Conservation (phyloP, 2,888 invertebrate species). For the Acutogordius australiensis region DNA sequence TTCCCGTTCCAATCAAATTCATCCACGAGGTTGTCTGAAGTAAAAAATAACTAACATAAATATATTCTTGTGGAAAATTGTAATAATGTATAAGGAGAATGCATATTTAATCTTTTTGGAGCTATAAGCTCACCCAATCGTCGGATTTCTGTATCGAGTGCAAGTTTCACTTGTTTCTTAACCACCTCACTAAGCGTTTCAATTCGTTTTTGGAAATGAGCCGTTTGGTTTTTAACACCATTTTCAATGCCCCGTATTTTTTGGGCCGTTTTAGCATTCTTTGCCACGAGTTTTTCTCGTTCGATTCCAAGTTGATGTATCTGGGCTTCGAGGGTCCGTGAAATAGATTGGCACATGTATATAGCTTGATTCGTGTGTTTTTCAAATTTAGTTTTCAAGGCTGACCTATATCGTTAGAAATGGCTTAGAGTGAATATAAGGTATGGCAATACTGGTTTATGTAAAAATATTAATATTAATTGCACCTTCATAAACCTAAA, state of each 20-base stretch:
- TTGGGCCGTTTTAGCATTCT: neutral
- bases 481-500: no score
- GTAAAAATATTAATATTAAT: no score
- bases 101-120: no score
- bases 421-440: no score
- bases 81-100: no score
- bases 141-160: neutral
- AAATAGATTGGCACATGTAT: conserved; percentile 37
- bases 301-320: neutral
- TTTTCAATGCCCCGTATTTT: neutral
- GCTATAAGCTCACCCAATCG: no score
- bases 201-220: neutral
- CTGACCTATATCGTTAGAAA: no score
- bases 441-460: no score
- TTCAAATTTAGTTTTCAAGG: conserved; percentile 91
- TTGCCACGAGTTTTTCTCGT: neutral
- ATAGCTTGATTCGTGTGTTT: conserved; percentile 80
- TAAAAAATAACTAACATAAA: no score
- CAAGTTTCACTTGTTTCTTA: neutral
- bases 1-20: neutral
- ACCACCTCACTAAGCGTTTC: neutral
- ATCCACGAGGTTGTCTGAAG: no score
- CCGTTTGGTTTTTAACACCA: neutral
- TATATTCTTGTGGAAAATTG: no score
- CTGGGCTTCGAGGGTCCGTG: conserved; percentile 17